Evolutionary conservation across 92 coral and sea anemone genomes (phyloP).

Genomic region (Umimayanthus chanpuru): DNA sequence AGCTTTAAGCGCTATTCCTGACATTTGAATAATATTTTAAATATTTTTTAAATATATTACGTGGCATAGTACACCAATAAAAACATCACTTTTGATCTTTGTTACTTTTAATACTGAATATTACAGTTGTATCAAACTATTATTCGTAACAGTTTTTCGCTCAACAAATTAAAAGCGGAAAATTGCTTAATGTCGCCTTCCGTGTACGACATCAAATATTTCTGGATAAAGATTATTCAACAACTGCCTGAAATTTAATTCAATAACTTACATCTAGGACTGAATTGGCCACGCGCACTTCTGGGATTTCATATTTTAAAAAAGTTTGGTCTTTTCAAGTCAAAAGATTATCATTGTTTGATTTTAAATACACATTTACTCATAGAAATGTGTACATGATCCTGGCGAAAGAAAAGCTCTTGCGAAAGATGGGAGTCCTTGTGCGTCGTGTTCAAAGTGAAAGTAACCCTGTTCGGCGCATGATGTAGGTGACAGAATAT

Average conservation of each 20-base stretch:
- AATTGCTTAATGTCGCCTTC: conserved; percentile 24
- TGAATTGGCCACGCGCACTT: neutral
- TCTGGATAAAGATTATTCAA: neutral
- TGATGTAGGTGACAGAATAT: conserved; percentile 73
- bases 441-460: conserved; percentile 81
- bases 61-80: neutral
- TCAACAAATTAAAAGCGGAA: conserved; percentile 12
- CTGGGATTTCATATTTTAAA: neutral
- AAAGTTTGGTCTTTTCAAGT: conserved; percentile 4
- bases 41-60: neutral
- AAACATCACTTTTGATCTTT: neutral
- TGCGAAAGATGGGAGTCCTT: conserved; percentile 84
- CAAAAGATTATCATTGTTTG: conserved; percentile 14
- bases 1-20: neutral
- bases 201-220: neutral
- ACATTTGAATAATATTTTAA: neutral
- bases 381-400: conserved; percentile 49
- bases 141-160: neutral
- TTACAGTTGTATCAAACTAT: neutral
- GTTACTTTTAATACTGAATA: conserved; percentile 8
- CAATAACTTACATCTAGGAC: neutral
- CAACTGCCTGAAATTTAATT: neutral
- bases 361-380: conserved; percentile 5
- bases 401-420: conserved; percentile 88
- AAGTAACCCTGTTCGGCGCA: conserved; percentile 69